Base-by-base conservation (phyloP, 2,888 invertebrate genomes). In the Crepidodera aurea region DNA sequence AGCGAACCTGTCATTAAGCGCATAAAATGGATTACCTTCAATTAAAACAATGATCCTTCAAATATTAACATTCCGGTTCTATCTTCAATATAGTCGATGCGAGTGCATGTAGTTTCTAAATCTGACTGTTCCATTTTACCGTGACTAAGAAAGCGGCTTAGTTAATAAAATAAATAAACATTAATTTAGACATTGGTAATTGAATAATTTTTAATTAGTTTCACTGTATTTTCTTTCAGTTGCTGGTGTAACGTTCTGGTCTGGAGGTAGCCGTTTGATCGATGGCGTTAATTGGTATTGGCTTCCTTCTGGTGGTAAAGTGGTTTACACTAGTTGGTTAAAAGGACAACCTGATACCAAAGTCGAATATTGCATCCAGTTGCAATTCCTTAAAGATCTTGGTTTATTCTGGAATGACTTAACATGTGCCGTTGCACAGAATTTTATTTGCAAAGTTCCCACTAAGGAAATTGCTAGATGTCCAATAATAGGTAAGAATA, bases 321-420 rank as follows among this genome's bases (percentile, higher is more conserved):
- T 62, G 1, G 51, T 44, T 3, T 62, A 55, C 37, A 62, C 62
- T 4, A 62, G 51, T 25, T 62, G 62, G 62, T 51, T 57, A n/a
- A 27, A 12, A 2, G 57, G 57, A 8, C 44, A 62, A 39, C 55
- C 55, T 7, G 13, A 29, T 25, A 44, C 16, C 10, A 55, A 55
- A 32, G 19, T 1, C 1, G 50, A 37, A 19, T 19, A 58, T n/a
- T 58, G 58, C 13, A 58, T 58, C 22, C 29, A 58, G 19, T 7
- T 58, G 13, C 18, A 37, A 27, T 50, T 50, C 37, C 27, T 48
- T 3, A 51, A 27, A 18, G 19, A 58, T 12, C 13, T 39, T 7
- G 58, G 58, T 15, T 18, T 58, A 15, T 48, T 58, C 37, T 58
- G 58, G 58, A 58, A 50, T 27, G 58, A 58, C 13, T 39, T 40